A percentile compares a stretch with the other conserved stretches of the same genome.
Conservation (phyloP, 37 sponge, comb jelly and placozoan genomes). For the Halisarca cf. caerulea region DNA sequence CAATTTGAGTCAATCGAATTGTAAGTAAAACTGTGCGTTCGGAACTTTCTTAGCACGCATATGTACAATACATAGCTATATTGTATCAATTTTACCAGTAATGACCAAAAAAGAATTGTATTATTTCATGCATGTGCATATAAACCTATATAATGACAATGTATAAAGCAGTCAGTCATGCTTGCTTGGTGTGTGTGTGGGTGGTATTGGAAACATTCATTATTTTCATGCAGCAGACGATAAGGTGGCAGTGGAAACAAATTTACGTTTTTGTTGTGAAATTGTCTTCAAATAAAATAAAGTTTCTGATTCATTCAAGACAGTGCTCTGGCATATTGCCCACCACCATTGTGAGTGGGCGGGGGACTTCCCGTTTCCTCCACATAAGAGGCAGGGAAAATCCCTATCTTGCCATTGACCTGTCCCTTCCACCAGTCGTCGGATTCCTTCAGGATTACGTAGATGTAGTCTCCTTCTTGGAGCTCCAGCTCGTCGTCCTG, state of each 20-base stretch:
- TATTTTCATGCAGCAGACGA: too few species aligned
- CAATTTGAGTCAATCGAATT: too few species aligned
- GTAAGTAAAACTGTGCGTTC: too few species aligned
- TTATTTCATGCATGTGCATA: not conserved
- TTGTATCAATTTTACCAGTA: not conserved
- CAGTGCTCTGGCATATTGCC: not conserved
- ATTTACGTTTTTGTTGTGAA: not conserved
- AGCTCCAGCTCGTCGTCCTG: conserved; percentile 81
- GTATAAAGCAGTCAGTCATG: too few species aligned
- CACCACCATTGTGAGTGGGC: not conserved
- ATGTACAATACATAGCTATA: too few species aligned
- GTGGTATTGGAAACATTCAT: too few species aligned
- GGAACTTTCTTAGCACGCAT: too few species aligned
- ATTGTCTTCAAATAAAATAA: not conserved
- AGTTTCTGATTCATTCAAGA: not conserved
- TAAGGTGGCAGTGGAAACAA: too few species aligned
- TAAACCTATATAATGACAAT: not conserved
- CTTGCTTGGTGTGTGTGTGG: too few species aligned
- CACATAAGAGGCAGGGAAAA: conserved; percentile 93
- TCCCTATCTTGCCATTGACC: conserved; percentile 76
- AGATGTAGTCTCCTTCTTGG: conserved; percentile 65
- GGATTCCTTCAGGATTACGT: conserved; percentile 74
- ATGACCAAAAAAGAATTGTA: not conserved
- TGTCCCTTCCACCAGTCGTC: conserved; percentile 95
- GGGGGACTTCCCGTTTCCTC: conserved; percentile 29